Base-by-base conservation (phyloP, 2,113 vertebrate genomes). In the Ibidorhyncha struthersii region DNA sequence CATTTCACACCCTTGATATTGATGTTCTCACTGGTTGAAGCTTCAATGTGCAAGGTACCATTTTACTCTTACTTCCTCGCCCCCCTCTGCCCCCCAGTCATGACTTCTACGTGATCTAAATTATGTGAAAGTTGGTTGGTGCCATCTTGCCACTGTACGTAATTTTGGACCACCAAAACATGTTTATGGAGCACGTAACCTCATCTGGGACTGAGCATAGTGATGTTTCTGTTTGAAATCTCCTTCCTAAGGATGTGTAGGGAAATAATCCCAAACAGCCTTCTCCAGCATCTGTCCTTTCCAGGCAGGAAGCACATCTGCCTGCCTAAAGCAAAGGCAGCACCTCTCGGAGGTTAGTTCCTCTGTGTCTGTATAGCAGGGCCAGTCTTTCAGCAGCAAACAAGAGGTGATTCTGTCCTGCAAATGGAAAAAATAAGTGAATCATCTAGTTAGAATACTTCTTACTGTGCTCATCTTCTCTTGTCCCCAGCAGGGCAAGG, bases 1-100 rank as follows among this genome's bases (percentile, higher is more conserved):
- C 43, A 12, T 65, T 85, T 79, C 34, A 27, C 4, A 5, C 2
- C 1, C 32, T 65, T 52, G 18, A 26, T 86, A 19, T 4, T 53
- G 63, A 69, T 43, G 40, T 45, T 8, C 49, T 82, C 76, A 25
- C 30, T 86, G 29, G 12, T 27, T 70, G 22, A 74, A 62, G 36
- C 5, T 49, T 93, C 0, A 0, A 38, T 77, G 70, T 10, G 7
- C 74, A 61, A 22, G 20, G 26, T 66, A 53, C 14, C 7, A 5
- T 36, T 91, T 89, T 49, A 34, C 8, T 29, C 12, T 22, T 20
- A 22, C n/a, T 52, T 52, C 50, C 50, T 9, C 27, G 8, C 7
- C 11, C 7, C 13, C 10, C 3, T 29, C 8, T 21, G 6, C 21
- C 4, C 23, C 8, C 3, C 2, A 11, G 11, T 71, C 38, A 23